Percentiles rank a stretch among this genome's conserved stretches.
These are phyloP conservation scores for Neoarius graeffei DNA, from an alignment of 2,113 vertebrate species.

Conservation along the genomic window DNA sequence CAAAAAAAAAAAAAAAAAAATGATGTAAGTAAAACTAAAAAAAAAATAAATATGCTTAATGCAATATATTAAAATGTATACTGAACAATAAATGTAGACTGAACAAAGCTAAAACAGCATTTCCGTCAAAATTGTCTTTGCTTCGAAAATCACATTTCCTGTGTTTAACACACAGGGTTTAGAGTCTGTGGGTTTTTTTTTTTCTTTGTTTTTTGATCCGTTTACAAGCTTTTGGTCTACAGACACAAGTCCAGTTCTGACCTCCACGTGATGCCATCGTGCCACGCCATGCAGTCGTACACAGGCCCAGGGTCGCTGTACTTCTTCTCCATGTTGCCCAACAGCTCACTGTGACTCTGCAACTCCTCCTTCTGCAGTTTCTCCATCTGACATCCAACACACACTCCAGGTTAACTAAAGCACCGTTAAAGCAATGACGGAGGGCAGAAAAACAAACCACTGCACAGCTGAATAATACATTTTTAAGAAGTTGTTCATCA, in stretches of 20 bases:
- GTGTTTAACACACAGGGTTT: constrained; percentile 52
- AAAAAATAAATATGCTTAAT: too few relatives aligned
- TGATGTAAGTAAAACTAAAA: too few relatives aligned
- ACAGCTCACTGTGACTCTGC: constrained; percentile 88
- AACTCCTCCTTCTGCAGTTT: constrained; percentile 94
- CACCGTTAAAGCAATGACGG: neutral
- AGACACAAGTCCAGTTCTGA: too few relatives aligned
- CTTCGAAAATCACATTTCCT: neutral
- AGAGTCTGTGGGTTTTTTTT: too few relatives aligned
- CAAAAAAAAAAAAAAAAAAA: too few relatives aligned
- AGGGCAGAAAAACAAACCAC: neutral
- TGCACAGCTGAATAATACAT: neutral
- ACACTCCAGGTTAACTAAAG: neutral
- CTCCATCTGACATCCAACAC: constrained; percentile 72
- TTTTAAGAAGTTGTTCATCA: too few relatives aligned
- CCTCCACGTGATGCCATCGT: constrained; percentile 92
- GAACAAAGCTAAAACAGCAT: neutral
- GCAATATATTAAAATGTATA: too few relatives aligned
- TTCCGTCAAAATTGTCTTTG: neutral
- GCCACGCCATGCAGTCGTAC: constrained; percentile 94
- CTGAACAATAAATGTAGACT: neutral
- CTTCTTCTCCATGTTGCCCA: constrained; percentile 95
- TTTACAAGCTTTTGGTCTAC: too few relatives aligned
- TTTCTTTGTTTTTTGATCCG: too few relatives aligned
- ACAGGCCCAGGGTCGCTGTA: constrained; percentile 96